These are phyloP conservation scores for Physocephala rufipes DNA, from an alignment of 2,888 invertebrate genomes.

Conservation along the genomic window DNA sequence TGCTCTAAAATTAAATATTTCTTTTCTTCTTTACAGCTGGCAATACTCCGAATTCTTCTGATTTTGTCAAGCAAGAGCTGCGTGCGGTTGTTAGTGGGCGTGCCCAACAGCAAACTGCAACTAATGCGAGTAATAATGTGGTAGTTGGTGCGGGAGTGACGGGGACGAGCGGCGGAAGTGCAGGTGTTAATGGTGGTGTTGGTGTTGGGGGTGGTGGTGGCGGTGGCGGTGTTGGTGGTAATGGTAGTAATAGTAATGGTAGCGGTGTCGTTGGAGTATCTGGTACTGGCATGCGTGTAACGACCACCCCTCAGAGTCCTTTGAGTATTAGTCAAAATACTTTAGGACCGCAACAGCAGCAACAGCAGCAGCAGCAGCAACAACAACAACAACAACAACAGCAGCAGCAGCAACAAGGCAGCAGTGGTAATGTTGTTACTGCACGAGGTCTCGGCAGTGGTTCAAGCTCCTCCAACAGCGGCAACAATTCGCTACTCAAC, in stretches of 20 bases:
- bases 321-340: constrained; percentile 58
- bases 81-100: constrained; percentile 88
- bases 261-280: constrained; percentile 11
- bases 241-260: constrained; percentile 44
- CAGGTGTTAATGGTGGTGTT: constrained; percentile 52
- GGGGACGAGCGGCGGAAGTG: constrained; percentile 24
- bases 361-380: constrained; percentile 61
- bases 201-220: constrained; percentile 43
- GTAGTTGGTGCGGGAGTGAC: constrained; percentile 46
- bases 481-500: constrained; percentile 59
- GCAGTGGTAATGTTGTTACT: constrained; percentile 39
- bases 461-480: constrained; percentile 26
- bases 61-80: constrained; percentile 91
- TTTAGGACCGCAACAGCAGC: constrained; percentile 51
- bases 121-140: constrained; percentile 47
- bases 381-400: constrained; percentile 42
- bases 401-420: constrained; percentile 47
- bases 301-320: constrained; percentile 65
- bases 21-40: constrained; percentile 64
- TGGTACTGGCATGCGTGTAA: constrained; percentile 51
- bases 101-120: constrained; percentile 68
- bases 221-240: constrained; percentile 37
- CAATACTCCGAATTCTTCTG: constrained; percentile 76
- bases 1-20: constrained; percentile 40
- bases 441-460: constrained; percentile 24